Percentiles rank a stretch among this genome's conserved stretches.
phyloP scores from a whole-genome alignment of 1,140 invertebrate genomes.

The Drosophila ercepeae region DNA sequence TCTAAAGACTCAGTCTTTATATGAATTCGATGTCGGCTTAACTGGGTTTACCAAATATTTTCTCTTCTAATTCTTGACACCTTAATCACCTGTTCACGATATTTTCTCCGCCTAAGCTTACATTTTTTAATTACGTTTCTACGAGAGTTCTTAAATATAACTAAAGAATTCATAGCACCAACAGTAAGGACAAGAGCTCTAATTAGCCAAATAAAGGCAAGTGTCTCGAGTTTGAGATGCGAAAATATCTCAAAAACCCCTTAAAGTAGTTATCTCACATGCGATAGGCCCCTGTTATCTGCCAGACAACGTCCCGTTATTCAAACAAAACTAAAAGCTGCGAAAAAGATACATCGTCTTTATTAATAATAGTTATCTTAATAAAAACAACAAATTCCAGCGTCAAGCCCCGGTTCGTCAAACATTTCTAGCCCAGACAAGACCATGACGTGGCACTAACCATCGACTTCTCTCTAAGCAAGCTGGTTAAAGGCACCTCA shows the following conservation, averaged over 20 bases:
- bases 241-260: constrained; percentile 17
- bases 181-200: too few species aligned
- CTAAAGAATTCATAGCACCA: too few species aligned
- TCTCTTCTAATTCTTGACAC: constrained; percentile 48
- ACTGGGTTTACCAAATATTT: constrained; percentile 34
- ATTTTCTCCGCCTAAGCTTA: too few species aligned
- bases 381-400: constrained; percentile 69
- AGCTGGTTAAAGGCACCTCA: constrained; percentile 27
- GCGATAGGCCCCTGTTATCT: constrained; percentile 39
- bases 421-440: constrained; percentile 26
- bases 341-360: constrained; percentile 11
- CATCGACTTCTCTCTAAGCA: not conserved
- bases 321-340: constrained; percentile 11
- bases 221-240: constrained; percentile 9
- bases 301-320: constrained; percentile 26
- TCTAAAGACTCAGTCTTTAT: constrained; percentile 55
- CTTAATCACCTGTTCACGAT: constrained; percentile 67
- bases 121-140: too few species aligned
- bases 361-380: constrained; percentile 62
- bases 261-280: constrained; percentile 41
- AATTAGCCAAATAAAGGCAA: not conserved
- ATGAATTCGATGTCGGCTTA: constrained; percentile 50
- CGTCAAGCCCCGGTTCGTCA: constrained; percentile 27
- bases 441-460: constrained; percentile 12
- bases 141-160: too few species aligned